Percentiles rank a stretch among this genome's conserved stretches.
These are phyloP conservation scores for Rhinoraja longicauda DNA, from an alignment of 2,797 vertebrate species.

Conservation along the genomic window DNA sequence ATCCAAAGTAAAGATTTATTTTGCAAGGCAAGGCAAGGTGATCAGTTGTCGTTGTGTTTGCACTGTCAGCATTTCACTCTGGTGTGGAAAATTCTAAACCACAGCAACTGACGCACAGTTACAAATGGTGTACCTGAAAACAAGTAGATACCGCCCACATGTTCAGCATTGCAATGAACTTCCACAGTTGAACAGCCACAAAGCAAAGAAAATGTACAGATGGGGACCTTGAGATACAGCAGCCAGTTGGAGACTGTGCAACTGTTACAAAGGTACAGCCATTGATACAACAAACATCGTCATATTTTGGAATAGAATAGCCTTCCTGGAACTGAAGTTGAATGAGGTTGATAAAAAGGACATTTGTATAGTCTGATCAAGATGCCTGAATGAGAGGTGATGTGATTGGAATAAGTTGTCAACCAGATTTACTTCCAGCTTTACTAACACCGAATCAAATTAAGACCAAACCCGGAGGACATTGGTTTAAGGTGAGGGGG, in stretches of 20 bases:
- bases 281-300: neutral
- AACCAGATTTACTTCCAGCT: neutral
- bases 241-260: neutral
- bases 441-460: neutral
- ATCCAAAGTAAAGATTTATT: slow-evolving; percentile 1
- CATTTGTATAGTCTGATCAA: neutral
- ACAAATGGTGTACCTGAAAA: slow-evolving; percentile 21
- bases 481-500: too few relatives aligned
- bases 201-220: neutral
- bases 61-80: slow-evolving; percentile 23
- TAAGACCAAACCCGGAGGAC: too few relatives aligned
- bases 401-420: neutral
- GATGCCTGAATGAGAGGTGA: neutral
- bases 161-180: neutral
- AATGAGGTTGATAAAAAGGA: neutral
- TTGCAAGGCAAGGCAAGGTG: neutral
- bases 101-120: slow-evolving; percentile 20
- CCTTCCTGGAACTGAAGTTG: neutral
- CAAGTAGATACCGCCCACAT: slow-evolving; percentile 17
- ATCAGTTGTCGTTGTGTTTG: neutral
- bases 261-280: neutral
- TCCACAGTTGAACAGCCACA: neutral
- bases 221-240: neutral
- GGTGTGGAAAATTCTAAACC: slow-evolving; percentile 35
- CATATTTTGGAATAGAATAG: neutral